Evolutionary conservation across 1,140 invertebrate species (phyloP), one percentile per base, ranked within the genome.

Genomic region (Battus philenor): DNA sequence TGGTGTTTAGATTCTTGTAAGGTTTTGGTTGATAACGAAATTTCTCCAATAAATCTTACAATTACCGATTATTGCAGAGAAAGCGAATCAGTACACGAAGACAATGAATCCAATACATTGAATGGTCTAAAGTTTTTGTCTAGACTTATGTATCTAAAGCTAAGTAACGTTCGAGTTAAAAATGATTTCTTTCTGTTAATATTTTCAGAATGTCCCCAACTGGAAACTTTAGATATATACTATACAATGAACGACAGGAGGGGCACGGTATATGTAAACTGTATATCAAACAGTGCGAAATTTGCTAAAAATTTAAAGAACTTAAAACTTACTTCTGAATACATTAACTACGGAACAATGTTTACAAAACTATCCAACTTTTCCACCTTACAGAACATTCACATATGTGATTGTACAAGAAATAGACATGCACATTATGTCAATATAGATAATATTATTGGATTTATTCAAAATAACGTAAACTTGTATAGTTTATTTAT

Each of bases 1-100:
- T 59, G 57, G 57, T 59, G 57, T 15, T 55, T 59, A 8, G 57
- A 59, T 17, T 9, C 44, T 6, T 59, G 57, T 30, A 38, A 49
- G 1, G 47, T 34, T 5, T 34, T 49, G 9, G 33, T 45, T 11
- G 22, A 44, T 9, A 9, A 55, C 2, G 30, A 41, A 0, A 10
- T 51, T 29, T 24, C 51, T 4, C 48, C 52, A 47, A 33, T 43
- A 18, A 59, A 50, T 16, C 18, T 59, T 4, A 59, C 57, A 4
- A 38, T 59, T 15, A 59, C 52, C 2, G 49, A 59, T 17, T 59
- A 55, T 12, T 59, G 57, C 32, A 47, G 57, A 34, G 43, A 22
- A 16, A 31, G 45, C 17, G 52, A 52, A 1, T 20, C 31, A 3
- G 36, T 55, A 1, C 32, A 47, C 2, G 26, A 41, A 22, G 26